Evolutionary conservation across 2,888 invertebrate genomes (phyloP), one percentile per base, ranked within the genome.

Genomic region (Adelognathus sp.): DNA sequence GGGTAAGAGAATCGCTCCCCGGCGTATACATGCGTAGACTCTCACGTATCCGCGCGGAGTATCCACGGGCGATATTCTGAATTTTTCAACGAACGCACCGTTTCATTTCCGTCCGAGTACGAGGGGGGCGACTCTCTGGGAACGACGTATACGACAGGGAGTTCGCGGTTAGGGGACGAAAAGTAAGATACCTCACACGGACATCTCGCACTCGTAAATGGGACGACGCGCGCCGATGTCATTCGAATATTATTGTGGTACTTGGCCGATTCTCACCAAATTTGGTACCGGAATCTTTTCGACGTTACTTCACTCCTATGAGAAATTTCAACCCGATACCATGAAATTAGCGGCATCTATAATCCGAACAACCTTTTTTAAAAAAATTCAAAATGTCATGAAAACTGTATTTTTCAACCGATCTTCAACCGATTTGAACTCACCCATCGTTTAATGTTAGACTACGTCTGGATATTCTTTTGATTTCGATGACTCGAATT

Each of bases 11-110:
- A 72, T 58, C 33, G 61, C 24, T 60, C 56, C 56, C 66, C n/a
- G 9, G 29, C 39, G 50, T 16, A 44, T 54, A 11, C 33, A 11
- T 21, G 27, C 24, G 11, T 58, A 24, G 11, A 31, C 24, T 50
- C 29, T 36, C 16, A 14, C 41, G 63, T 73, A 31, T 56, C 50
- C 39, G 18, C 29, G 50, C 39, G 11, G 36, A 6, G 36, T 29
- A 50, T 33, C 16, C 16, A 36, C 18, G 39, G n/a, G 24, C 41
- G 58, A 27, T 63, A 58, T 69, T 64, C 9, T 77, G 73, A 69
- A 78, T 78, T 78, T 78, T 78, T 78, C 31, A 61, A 67, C 50
- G 54, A 39, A n/a, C 24, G 61, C 69, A 41, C 24, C 56, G 41
- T 66, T 73, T 56, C 54, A 73, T 56, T 73, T 64, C 64, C 63